A percentile compares a stretch with the other conserved stretches of the same genome.
These are phyloP conservation scores for Etheostoma perlongum DNA, from an alignment of 2,797 vertebrate species.

Conservation along the genomic window DNA sequence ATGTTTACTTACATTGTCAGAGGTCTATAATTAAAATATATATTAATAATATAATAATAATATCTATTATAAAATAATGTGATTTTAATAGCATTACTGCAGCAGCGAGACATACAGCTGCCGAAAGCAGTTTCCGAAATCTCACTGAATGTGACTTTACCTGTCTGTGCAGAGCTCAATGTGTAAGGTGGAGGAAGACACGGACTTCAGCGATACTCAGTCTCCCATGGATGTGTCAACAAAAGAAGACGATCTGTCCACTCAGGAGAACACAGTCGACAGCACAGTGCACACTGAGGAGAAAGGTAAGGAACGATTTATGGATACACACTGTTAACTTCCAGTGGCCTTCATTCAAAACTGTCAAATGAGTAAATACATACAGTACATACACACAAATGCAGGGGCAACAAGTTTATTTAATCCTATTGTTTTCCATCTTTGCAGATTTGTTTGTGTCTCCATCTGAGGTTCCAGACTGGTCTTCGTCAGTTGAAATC, in stretches of 20 bases:
- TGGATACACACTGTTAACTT: background rate
- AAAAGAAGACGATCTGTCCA: constrained; percentile 36
- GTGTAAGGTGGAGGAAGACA: constrained; percentile 80
- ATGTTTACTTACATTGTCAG: background rate
- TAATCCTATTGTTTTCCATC: constrained; percentile 7
- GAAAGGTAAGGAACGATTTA: constrained; percentile 28
- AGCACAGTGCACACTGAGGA: constrained; percentile 76
- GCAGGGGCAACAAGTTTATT: background rate
- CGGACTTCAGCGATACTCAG: constrained; percentile 73
- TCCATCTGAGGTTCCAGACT: constrained; percentile 65
- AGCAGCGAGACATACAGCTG: background rate
- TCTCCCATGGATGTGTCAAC: constrained; percentile 73
- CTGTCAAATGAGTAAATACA: background rate
- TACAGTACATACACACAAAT: background rate
- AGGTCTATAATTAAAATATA: constrained; percentile 5
- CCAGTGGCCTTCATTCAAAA: background rate
- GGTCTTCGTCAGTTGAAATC: constrained; percentile 77
- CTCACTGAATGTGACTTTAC: background rate
- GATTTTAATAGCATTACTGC: background rate
- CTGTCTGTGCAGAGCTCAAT: constrained; percentile 37
- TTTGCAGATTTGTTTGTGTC: constrained; percentile 35
- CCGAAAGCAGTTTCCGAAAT: background rate
- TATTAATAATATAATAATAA: no score
- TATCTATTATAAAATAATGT: background rate
- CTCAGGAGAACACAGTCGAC: constrained; percentile 88